Evolutionary conservation across 1,140 invertebrate species (phyloP).

Genomic region (Saccostrea cuccullata): DNA sequence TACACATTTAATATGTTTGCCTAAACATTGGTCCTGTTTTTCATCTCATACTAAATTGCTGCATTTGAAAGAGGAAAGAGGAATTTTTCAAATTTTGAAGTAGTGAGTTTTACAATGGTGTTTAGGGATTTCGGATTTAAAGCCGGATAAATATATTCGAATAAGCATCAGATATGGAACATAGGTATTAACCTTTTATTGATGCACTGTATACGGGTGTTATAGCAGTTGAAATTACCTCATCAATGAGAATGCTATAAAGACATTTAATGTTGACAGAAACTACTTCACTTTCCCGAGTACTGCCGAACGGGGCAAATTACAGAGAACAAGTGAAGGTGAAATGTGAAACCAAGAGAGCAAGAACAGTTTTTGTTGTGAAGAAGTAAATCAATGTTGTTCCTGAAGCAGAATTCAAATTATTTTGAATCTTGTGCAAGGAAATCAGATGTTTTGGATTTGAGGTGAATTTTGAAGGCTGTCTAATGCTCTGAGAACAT

Average conservation of each 20-base stretch:
- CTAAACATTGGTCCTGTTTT: background rate
- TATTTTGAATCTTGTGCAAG: too few relatives aligned
- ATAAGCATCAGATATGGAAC: background rate
- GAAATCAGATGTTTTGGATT: too few relatives aligned
- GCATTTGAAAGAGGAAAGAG: background rate
- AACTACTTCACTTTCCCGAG: background rate
- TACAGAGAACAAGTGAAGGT: too few relatives aligned
- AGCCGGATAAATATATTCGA: background rate
- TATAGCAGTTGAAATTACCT: background rate
- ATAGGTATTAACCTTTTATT: background rate
- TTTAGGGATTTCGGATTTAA: background rate
- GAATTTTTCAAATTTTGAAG: background rate
- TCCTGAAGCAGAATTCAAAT: too few relatives aligned
- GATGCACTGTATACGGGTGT: background rate
- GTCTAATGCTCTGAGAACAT: too few relatives aligned
- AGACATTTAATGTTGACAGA: background rate
- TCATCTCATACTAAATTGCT: background rate
- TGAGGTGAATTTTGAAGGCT: too few relatives aligned
- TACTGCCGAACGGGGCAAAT: too few relatives aligned
- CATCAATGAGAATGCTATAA: conserved; percentile 6
- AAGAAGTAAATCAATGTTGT: too few relatives aligned
- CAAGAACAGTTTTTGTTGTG: too few relatives aligned
- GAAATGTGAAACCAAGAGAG: too few relatives aligned
- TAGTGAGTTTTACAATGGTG: conserved; percentile 1
- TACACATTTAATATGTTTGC: conserved; percentile 25